Evolutionary conservation across 2,797 vertebrate species (phyloP), one percentile per base, ranked within the genome.

Genomic region (Craterocephalus amniculus): DNA sequence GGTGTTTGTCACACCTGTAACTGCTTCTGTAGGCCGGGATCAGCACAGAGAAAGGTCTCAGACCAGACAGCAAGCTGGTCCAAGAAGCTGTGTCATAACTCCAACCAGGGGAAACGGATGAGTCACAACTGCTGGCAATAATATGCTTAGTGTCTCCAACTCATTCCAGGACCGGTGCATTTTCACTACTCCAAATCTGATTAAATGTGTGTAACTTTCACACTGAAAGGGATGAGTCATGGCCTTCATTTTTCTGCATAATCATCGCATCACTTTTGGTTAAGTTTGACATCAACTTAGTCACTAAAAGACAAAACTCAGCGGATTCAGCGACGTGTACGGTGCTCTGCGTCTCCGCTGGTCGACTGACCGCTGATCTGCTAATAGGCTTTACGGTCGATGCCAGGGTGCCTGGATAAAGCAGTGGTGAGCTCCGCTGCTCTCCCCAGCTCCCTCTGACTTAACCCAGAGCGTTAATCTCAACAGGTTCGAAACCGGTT

Each of bases 351-450:
- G 52, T 83, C 77, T 81, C 74, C 43, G 63, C 70, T 77, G 70
- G 74, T 71, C 35, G n/a, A 56, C 75, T 90, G 84, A 87, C 79
- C 86, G 81, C 73, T 92, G 89, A 93, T 89, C 88, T 87, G 76
- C 87, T 93, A 91, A 94, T 81, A 51, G 85, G 91, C 88, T 94
- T 94, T 88, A 45, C 80, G 16, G 68, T 59, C 83, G 74, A 38
- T 82, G 81, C 76, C 88, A 89, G 87, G 83, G 81, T 81, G 87
- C 75, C 66, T 48, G 73, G 74, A 81, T 91, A 83, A 91, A 85
- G 81, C 71, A 63, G 76, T 38, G 63, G 45, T 65, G 72, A 59
- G 63, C 63, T 81, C 60, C 65, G 48, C 24, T 70, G 74, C 81
- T 85, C 62, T 72, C 76, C 31, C 58, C 54, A 63, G 58, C 75